Evolutionary conservation across 1,140 invertebrate genomes (phyloP).

Genomic region (Drosophila ohnishii): DNA sequence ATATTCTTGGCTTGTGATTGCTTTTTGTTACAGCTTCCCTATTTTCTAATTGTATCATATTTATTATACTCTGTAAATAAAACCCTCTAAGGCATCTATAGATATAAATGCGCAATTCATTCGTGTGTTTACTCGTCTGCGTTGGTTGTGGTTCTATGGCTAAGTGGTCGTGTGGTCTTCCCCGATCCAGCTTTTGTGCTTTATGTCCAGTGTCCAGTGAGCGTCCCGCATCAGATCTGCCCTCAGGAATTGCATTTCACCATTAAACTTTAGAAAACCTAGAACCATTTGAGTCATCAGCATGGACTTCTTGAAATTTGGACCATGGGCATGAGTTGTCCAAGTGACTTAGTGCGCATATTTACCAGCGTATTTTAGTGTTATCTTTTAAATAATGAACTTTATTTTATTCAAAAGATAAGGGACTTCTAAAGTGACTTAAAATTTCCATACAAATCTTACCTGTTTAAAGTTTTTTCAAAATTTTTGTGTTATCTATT

Average conservation of each 20-base stretch:
- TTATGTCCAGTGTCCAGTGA: slow-evolving; percentile 32
- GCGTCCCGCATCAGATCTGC: slow-evolving; percentile 30
- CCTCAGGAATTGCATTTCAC: slow-evolving; percentile 26
- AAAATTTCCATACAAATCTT: background rate
- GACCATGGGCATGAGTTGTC: slow-evolving; percentile 1
- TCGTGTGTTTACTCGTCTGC: slow-evolving; percentile 53
- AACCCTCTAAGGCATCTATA: slow-evolving; percentile 47
- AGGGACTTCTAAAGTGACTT: background rate
- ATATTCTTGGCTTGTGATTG: slow-evolving; percentile 59
- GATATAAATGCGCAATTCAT: slow-evolving; percentile 45
- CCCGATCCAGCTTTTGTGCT: slow-evolving; percentile 36
- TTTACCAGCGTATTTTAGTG: background rate
- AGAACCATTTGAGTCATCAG: slow-evolving; percentile 13
- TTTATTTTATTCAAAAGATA: slow-evolving; percentile 6
- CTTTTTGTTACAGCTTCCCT: slow-evolving; percentile 42
- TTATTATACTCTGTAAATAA: slow-evolving; percentile 69
- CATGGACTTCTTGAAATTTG: slow-evolving; percentile 2
- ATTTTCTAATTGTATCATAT: slow-evolving; percentile 42
- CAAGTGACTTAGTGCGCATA: slow-evolving; percentile 1
- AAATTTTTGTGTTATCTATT: background rate
- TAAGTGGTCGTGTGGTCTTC: background rate
- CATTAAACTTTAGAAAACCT: slow-evolving; percentile 2
- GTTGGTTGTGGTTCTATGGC: slow-evolving; percentile 49
- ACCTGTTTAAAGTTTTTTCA: background rate
- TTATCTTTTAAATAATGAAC: slow-evolving; percentile 12